phyloP scores from a whole-genome alignment of 2,113 vertebrate species.

The Climacteris rufus region DNA sequence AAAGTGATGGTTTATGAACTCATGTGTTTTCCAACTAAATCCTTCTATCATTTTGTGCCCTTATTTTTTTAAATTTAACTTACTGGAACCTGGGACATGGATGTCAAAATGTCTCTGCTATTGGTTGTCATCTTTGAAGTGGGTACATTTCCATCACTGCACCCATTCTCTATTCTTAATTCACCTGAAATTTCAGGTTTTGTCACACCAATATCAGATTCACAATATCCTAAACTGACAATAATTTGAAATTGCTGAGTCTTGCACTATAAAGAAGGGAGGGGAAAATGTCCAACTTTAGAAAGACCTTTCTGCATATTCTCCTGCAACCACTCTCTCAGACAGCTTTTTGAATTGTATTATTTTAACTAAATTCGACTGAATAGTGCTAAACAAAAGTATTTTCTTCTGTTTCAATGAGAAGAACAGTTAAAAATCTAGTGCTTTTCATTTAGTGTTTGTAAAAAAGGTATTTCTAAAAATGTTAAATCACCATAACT shows the following conservation, averaged over 20 bases:
- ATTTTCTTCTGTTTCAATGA: not conserved
- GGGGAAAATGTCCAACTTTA: not conserved
- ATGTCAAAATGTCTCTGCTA: not conserved
- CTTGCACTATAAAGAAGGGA: not conserved
- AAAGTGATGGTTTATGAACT: not conserved
- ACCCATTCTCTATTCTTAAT: not conserved
- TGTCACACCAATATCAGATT: not conserved
- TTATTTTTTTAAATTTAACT: not conserved
- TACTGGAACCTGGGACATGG: not conserved
- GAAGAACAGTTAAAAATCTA: not conserved
- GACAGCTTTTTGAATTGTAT: not conserved
- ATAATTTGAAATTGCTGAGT: not conserved
- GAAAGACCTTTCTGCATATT: not conserved
- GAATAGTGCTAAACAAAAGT: not conserved
- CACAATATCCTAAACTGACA: not conserved
- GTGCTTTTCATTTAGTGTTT: not conserved
- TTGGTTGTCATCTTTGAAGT: not conserved
- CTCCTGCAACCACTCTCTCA: not conserved
- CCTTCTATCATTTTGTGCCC: accelerated
- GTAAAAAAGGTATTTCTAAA: not conserved
- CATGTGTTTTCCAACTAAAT: not conserved
- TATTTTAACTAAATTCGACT: not conserved
- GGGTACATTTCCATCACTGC: not conserved
- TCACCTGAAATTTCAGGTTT: not conserved
- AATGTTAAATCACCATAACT: not conserved